Base-by-base conservation (phyloP, 2,888 invertebrate species). In the Calliscelio sp. region DNA sequence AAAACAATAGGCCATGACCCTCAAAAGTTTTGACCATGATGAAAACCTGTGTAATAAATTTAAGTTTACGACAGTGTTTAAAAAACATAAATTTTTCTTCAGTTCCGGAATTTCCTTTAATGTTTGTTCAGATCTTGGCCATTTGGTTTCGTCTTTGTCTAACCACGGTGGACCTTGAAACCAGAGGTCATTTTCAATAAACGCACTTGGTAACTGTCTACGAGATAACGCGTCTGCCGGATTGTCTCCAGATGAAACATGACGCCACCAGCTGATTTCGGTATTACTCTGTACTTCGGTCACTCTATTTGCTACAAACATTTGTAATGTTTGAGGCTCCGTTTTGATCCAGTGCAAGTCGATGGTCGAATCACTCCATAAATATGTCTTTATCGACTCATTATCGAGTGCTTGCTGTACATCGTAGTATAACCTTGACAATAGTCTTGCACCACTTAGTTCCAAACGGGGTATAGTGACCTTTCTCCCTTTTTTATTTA, bases 221-320 rank as follows among this genome's bases (percentile, higher is more conserved):
- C 51, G 24, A 24, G 41, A 41, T n/a, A 41, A 41, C 1, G 11
- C n/a, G 41, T 61, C 61, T 0, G 61, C 53, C 14, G 53, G 53
- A 25, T 59, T 59, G 5, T 59, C 59, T 14, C 8, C 8, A 16
- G 65, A 49, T 4, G 46, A 7, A 1, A 65, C n/a, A 65, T 65
- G 65, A 0, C 44, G 24, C 65, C 65, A 65, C 8, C 0, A 1
- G 0, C 24, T 14, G 2, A 2, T 24, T 14, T 11, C 7, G 0
- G 51, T 51, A 6, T 6, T 20, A 0, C 24, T 11, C 24, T 24
- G 51, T 51, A 51, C 24, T 24, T 10, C 51, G 0, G 32, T 2
- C 8, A 66, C 24, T 10, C 66, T 0, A 22, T 66, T 66, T 5
- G 66, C 51, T 0, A 66, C 49, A 32, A 28, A 66, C 7, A 20